Percentiles rank a stretch among this genome's conserved stretches.
phyloP scores from a whole-genome alignment of 2,888 invertebrate genomes.

The Altica lythri region DNA sequence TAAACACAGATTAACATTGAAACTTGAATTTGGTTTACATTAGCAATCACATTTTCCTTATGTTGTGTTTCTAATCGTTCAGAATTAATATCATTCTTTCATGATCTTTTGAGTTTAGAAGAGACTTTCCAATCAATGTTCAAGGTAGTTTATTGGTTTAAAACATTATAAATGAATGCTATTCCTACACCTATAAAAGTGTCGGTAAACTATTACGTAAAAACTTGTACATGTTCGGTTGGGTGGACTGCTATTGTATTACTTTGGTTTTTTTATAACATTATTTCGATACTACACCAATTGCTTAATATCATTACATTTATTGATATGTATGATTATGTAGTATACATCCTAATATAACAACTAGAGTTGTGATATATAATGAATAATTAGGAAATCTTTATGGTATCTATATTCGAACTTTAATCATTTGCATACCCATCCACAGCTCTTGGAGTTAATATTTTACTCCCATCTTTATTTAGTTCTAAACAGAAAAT shows the following conservation, averaged over 20 bases:
- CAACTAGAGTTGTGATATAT: too few relatives aligned
- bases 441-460: too few relatives aligned
- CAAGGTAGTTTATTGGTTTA: conserved; percentile 9
- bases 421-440: too few relatives aligned
- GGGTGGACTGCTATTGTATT: conserved; percentile 1
- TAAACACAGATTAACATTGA: conserved; percentile 16
- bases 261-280: background rate
- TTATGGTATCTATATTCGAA: too few relatives aligned
- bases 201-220: conserved; percentile 23
- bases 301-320: conserved; percentile 1
- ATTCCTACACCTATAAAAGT: conserved; percentile 5
- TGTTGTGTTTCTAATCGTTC: background rate
- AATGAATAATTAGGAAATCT: too few relatives aligned
- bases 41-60: background rate
- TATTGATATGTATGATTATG: background rate
- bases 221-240: background rate
- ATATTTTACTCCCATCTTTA: too few relatives aligned
- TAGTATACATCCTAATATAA: too few relatives aligned
- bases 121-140: conserved; percentile 16
- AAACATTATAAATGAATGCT: conserved; percentile 1
- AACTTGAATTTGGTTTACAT: conserved; percentile 4
- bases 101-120: conserved; percentile 6
- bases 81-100: background rate
- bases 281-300: background rate
- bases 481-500: too few relatives aligned